phyloP scores from a whole-genome alignment of 2,113 vertebrate genomes.

The Trichomycterus rosablanca region DNA sequence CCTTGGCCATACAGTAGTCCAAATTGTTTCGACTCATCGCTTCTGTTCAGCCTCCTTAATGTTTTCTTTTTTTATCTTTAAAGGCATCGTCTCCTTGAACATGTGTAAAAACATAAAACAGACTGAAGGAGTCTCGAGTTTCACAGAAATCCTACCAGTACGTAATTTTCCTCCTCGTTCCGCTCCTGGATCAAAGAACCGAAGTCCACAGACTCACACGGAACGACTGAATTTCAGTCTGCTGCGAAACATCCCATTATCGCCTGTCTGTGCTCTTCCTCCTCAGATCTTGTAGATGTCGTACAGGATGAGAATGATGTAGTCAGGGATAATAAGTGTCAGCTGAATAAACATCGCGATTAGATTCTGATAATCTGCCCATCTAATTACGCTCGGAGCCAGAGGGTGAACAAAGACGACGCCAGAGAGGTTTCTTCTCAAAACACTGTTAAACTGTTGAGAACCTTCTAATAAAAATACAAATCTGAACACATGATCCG shows the following conservation, averaged over 20 bases:
- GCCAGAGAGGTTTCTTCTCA: no score
- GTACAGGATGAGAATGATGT: constrained; percentile 37
- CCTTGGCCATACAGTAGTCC: no score
- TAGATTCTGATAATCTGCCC: neutral
- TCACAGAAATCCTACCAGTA: constrained; percentile 19
- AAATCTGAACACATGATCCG: no score
- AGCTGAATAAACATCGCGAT: neutral
- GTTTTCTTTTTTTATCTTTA: neutral
- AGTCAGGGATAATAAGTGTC: neutral
- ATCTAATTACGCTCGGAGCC: no score
- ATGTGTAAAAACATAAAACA: constrained; percentile 36
- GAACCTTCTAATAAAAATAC: no score
- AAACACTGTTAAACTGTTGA: no score
- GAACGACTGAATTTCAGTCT: constrained; percentile 24
- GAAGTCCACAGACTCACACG: constrained; percentile 9
- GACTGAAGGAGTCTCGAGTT: constrained; percentile 28
- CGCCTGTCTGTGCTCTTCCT: neutral
- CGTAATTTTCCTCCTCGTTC: constrained; percentile 30
- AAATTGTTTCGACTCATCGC: no score
- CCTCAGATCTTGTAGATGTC: constrained; percentile 35
- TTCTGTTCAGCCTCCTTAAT: neutral
- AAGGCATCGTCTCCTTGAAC: constrained; percentile 32
- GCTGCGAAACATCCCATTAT: neutral
- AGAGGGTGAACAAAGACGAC: no score
- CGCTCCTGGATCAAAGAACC: constrained; percentile 10